Percentiles rank a stretch among this genome's conserved stretches.
These are phyloP conservation scores for Lumbricus terrestris DNA, from an alignment of 2,888 invertebrate genomes.

Conservation along the genomic window DNA sequence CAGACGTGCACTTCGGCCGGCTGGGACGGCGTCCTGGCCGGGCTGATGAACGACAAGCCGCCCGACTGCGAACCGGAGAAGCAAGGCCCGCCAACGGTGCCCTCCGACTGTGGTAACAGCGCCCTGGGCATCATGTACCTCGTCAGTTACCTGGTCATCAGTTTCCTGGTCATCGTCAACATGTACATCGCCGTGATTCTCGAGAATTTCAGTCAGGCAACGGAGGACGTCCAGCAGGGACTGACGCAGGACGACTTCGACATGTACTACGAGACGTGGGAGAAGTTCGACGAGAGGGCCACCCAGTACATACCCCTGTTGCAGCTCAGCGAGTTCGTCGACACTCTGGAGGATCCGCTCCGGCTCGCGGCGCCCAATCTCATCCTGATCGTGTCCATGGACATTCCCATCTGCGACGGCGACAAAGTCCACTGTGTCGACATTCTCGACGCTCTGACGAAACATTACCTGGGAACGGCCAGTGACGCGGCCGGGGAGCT, in stretches of 20 bases:
- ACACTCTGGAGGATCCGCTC: conserved; percentile 91
- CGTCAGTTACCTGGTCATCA: conserved; percentile 93
- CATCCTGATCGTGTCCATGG: conserved; percentile 96
- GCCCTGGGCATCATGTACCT: conserved; percentile 92
- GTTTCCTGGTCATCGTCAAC: conserved; percentile 97
- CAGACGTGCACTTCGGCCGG: conserved; percentile 72
- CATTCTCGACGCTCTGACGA: conserved; percentile 94
- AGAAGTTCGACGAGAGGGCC: conserved; percentile 95
- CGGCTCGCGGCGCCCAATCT: conserved; percentile 90
- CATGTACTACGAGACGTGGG: conserved; percentile 99
- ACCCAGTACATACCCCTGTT: conserved; percentile 95
- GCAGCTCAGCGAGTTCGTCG: conserved; percentile 86
- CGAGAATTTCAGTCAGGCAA: conserved; percentile 97
- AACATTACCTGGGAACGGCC: conserved; percentile 96
- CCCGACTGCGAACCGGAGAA: conserved; percentile 20
- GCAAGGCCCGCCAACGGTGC: conserved; percentile 19
- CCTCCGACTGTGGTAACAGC: conserved; percentile 80
- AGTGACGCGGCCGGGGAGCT: conserved; percentile 64
- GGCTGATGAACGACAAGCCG: conserved; percentile 77
- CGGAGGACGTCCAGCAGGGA: conserved; percentile 80
- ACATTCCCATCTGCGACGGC: conserved; percentile 93
- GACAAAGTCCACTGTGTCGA: conserved; percentile 98
- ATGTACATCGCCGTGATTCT: conserved; percentile 99
- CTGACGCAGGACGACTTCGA: conserved; percentile 98
- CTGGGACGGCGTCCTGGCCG: conserved; percentile 92